A percentile compares a stretch with the other conserved stretches of the same genome.
phyloP scores from a whole-genome alignment of 2,888 invertebrate genomes.

The Zeuzera pyrina region DNA sequence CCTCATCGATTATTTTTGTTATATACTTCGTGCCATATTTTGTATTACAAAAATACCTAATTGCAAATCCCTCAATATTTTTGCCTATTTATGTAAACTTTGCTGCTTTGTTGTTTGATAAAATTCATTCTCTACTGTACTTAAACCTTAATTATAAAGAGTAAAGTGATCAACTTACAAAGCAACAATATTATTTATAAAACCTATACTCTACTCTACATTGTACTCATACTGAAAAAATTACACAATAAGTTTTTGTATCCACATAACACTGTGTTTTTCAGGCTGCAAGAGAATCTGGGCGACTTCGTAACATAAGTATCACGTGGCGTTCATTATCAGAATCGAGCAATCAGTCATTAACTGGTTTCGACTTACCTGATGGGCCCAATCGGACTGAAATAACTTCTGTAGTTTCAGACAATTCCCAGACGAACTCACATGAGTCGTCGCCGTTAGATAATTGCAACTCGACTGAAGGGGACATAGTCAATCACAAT shows the following conservation, averaged over 20 bases:
- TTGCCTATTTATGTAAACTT: no score
- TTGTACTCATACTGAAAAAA: neutral
- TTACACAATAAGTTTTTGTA: neutral
- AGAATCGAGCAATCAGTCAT: constrained; percentile 63
- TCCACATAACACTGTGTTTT: neutral
- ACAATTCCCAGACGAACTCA: constrained; percentile 25
- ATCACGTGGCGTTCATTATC: constrained; percentile 67
- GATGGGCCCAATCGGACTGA: constrained; percentile 22
- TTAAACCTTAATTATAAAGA: no score
- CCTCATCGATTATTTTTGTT: no score
- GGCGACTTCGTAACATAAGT: constrained; percentile 53
- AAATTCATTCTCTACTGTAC: no score
- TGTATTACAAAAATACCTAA: no score
- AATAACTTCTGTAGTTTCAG: constrained; percentile 11
- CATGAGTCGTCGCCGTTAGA: constrained; percentile 22
- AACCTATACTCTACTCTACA: neutral
- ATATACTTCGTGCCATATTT: no score
- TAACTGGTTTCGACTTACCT: constrained; percentile 44
- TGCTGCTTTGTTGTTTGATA: no score
- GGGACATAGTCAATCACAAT: constrained; percentile 10
- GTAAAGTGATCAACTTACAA: no score
- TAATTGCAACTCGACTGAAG: constrained; percentile 29
- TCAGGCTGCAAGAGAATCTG: constrained; percentile 44
- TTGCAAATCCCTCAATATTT: no score
- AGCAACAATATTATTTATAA: no score